Evolutionary conservation across 2,113 vertebrate genomes (phyloP).

Genomic region (Tympanuchus pallidicinctus): DNA sequence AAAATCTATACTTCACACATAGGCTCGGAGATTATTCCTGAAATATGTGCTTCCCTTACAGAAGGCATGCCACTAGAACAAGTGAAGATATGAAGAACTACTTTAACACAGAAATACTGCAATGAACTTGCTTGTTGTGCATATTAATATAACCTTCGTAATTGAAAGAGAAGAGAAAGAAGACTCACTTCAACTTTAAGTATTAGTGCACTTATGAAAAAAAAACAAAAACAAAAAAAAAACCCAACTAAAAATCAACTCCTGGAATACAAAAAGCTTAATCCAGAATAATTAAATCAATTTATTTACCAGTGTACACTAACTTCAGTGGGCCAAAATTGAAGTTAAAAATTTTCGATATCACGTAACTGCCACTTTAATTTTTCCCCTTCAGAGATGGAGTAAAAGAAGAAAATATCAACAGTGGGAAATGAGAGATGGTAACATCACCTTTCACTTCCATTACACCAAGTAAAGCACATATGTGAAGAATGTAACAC

Average conservation of each 20-base stretch:
- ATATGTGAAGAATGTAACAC: fast-evolving
- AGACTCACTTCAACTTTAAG: background rate
- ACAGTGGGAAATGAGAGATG: background rate
- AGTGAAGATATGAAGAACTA: background rate
- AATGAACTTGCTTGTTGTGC: background rate
- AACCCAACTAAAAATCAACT: background rate
- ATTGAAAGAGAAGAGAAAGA: background rate
- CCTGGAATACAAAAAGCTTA: background rate
- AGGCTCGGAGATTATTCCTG: background rate
- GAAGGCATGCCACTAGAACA: background rate
- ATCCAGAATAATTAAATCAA: background rate
- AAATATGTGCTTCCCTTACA: background rate
- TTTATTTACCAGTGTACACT: background rate
- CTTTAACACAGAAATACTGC: background rate
- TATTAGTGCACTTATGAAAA: background rate
- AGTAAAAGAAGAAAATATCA: background rate
- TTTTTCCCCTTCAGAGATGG: background rate
- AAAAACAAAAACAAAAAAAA: background rate
- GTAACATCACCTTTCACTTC: background rate
- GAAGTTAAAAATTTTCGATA: background rate
- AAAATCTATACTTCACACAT: background rate
- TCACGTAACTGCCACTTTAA: background rate
- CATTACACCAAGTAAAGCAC: background rate
- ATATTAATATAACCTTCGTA: background rate
- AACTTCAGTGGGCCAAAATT: background rate